These are phyloP conservation scores for Baccha elongata DNA, from an alignment of 2,888 invertebrate species.

Conservation along the genomic window DNA sequence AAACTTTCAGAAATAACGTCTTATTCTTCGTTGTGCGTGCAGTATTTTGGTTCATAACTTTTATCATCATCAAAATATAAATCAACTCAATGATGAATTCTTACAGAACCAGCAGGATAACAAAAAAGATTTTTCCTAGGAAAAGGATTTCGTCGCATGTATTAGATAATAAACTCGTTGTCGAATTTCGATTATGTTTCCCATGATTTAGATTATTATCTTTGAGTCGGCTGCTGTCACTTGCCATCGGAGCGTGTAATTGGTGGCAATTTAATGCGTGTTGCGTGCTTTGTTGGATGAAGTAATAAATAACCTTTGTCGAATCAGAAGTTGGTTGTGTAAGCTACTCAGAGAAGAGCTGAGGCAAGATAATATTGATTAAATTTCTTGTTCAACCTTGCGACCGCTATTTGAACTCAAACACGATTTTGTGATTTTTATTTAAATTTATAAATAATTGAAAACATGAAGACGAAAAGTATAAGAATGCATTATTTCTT, in stretches of 20 bases:
- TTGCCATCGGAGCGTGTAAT: constrained; percentile 46
- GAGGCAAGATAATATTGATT: neutral
- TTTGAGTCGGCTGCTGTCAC: constrained; percentile 33
- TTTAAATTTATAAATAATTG: too few relatives aligned
- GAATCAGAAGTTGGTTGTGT: constrained; percentile 4
- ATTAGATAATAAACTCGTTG: constrained; percentile 19
- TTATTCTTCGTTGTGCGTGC: constrained; percentile 10
- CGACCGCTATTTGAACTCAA: neutral
- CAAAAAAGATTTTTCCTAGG: neutral
- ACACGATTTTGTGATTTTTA: too few relatives aligned
- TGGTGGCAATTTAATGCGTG: constrained; percentile 46
- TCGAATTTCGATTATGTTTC: constrained; percentile 33
- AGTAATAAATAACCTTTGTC: constrained; percentile 50
- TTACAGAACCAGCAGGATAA: constrained; percentile 7
- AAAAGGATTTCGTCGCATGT: constrained; percentile 39
- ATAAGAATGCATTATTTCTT: too few relatives aligned
- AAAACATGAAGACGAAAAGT: too few relatives aligned
- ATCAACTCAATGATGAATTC: constrained; percentile 26
- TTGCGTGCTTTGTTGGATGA: constrained; percentile 37
- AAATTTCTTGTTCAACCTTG: neutral
- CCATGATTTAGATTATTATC: constrained; percentile 48
- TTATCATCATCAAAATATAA: constrained; percentile 43
- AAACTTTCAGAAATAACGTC: constrained; percentile 22
- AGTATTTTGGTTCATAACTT: constrained; percentile 18
- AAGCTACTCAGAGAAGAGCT: neutral